A percentile compares a stretch with the other conserved stretches of the same genome.
Evolutionary conservation across 2,888 invertebrate species (phyloP).

Genomic region (Hybos culiciformis): DNA sequence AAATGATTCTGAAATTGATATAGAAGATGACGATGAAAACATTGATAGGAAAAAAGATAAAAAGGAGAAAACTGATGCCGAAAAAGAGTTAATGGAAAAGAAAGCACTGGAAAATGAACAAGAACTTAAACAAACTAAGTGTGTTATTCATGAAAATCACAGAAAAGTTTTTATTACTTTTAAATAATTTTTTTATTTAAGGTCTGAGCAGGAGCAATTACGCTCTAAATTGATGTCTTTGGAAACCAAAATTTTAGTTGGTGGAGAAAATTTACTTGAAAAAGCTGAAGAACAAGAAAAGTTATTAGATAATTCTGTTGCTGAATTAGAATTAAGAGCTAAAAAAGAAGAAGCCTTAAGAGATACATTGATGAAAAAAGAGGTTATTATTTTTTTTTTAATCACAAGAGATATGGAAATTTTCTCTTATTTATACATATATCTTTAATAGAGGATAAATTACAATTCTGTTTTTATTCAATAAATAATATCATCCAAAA

Average conservation of each 20-base stretch:
- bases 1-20: constrained; percentile 38
- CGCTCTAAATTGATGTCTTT: constrained; percentile 75
- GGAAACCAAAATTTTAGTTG: constrained; percentile 91
- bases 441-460: neutral
- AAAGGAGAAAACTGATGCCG: constrained; percentile 39
- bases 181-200: constrained; percentile 8
- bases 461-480: neutral
- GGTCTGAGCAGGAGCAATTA: constrained; percentile 62
- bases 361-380: constrained; percentile 73
- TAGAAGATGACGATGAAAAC: constrained; percentile 40
- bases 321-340: constrained; percentile 64
- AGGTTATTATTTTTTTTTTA: constrained; percentile 39
- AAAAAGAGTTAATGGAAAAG: constrained; percentile 52
- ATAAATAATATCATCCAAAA: neutral
- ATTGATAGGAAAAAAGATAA: constrained; percentile 29
- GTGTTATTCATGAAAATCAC: constrained; percentile 17
- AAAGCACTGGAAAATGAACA: constrained; percentile 53
- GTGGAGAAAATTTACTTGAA: constrained; percentile 94
- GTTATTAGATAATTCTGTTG: constrained; percentile 73
- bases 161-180: neutral
- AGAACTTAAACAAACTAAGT: constrained; percentile 63
- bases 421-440: too few species aligned
- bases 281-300: constrained; percentile 90
- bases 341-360: constrained; percentile 68
- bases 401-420: too few species aligned